Percentiles rank a stretch among this genome's conserved stretches.
These are phyloP conservation scores for Malurus splendens DNA, from an alignment of 2,797 vertebrate genomes.

Conservation along the genomic window DNA sequence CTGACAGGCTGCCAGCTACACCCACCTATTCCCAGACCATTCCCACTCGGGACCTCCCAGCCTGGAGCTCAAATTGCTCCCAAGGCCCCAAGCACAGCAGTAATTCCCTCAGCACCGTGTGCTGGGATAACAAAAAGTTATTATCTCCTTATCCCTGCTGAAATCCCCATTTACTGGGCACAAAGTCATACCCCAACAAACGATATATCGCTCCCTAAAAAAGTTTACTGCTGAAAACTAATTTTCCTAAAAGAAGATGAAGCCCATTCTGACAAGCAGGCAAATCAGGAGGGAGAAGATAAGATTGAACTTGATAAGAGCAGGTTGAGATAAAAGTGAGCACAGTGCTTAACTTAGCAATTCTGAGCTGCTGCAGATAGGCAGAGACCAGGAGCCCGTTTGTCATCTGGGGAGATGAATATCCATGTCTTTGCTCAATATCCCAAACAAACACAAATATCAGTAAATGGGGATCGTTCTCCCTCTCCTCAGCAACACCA, in stretches of 20 bases:
- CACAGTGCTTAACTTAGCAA: neutral
- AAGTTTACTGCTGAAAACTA: neutral
- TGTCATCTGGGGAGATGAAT: neutral
- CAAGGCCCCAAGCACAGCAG: neutral
- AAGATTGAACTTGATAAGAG: conserved; percentile 14
- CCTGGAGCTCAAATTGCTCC: neutral
- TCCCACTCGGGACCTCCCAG: neutral
- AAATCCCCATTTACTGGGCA: neutral
- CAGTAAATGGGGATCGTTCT: neutral
- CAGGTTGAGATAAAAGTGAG: conserved; percentile 33
- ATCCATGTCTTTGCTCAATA: neutral
- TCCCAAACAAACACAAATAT: conserved; percentile 3
- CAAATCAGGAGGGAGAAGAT: neutral
- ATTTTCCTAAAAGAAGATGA: conserved; percentile 8
- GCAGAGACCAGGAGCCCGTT: neutral
- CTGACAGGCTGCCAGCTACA: neutral
- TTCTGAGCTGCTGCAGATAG: neutral
- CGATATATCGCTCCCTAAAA: neutral
- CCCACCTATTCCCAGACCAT: neutral
- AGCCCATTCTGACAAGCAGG: neutral
- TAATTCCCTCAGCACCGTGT: neutral
- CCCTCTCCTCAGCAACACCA: neutral
- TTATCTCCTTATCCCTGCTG: neutral
- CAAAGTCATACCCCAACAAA: neutral
- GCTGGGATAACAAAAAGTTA: neutral